Percentiles rank a stretch among this genome's conserved stretches.
Conservation (phyloP, 2,888 invertebrate species). For the Tetragnatha montana region DNA sequence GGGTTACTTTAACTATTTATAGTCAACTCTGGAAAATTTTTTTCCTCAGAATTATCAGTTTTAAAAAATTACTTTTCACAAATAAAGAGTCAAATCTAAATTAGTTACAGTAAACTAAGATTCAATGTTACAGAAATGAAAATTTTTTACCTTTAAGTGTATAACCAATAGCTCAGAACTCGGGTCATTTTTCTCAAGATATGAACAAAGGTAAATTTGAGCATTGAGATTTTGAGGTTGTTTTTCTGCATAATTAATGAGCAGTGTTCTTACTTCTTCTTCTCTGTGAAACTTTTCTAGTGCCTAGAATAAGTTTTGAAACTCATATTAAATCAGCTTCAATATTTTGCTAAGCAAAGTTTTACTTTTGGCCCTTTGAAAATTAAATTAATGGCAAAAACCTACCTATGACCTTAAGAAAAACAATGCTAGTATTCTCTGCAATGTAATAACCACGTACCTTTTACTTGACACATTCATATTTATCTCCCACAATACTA, state of each 20-base stretch:
- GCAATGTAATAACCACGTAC: no score
- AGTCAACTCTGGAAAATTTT: not conserved
- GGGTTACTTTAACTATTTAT: no score
- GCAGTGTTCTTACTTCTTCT: slow-evolving; percentile 41
- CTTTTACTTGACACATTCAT: no score
- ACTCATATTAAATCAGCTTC: no score
- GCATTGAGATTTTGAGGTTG: slow-evolving; percentile 57
- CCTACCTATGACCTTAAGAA: no score
- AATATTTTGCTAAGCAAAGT: no score
- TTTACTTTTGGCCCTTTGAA: no score
- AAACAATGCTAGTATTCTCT: no score
- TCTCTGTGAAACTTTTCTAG: slow-evolving; percentile 14
- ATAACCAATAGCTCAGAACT: slow-evolving; percentile 14
- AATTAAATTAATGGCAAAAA: no score
- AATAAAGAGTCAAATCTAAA: not conserved
- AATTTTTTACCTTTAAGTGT: slow-evolving; percentile 39
- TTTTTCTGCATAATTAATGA: slow-evolving; percentile 26
- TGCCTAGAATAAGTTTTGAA: slow-evolving; percentile 30
- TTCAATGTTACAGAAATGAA: not conserved
- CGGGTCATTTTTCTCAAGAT: slow-evolving; percentile 21
- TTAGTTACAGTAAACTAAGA: not conserved
- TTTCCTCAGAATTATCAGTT: not conserved
- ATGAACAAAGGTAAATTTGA: slow-evolving; percentile 53
- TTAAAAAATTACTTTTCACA: not conserved
- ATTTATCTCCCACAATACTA: no score